phyloP scores from a whole-genome alignment of 2,113 vertebrate genomes.

The Cervus canadensis region DNA sequence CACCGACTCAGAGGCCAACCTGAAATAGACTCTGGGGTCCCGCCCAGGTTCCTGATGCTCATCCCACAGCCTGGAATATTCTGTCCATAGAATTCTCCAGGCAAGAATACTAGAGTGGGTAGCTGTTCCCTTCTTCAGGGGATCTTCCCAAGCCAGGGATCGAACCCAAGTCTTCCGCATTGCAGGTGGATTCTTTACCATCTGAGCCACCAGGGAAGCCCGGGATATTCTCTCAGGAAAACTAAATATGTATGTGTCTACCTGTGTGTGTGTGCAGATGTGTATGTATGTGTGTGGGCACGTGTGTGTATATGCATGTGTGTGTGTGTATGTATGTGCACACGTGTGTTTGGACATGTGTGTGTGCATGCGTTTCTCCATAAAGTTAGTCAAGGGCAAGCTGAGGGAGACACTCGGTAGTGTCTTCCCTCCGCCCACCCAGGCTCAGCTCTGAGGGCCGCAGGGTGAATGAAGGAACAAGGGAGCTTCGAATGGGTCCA shows the following conservation, averaged over 20 bases:
- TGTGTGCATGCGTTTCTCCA: background rate
- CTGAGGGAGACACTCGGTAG: background rate
- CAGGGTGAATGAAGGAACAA: background rate
- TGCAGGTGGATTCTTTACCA: background rate
- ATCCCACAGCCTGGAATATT: background rate
- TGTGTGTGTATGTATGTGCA: accelerated
- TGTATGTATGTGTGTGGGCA: background rate
- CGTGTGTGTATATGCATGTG: background rate
- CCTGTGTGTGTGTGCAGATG: background rate
- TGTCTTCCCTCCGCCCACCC: background rate
- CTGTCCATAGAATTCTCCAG: background rate
- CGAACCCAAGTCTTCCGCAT: background rate
- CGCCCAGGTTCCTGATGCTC: accelerated
- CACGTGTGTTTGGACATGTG: background rate
- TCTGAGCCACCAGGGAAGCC: background rate
- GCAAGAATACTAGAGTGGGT: background rate
- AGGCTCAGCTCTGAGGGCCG: background rate
- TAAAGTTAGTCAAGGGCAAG: too few species aligned
- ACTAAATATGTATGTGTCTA: background rate
- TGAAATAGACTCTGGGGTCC: accelerated
- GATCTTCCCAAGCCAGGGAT: background rate
- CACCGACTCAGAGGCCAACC: background rate
- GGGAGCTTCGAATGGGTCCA: background rate
- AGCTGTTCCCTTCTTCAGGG: background rate
- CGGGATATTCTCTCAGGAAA: background rate